Base-by-base conservation (phyloP, 2,797 vertebrate genomes). In the Caiman crocodilus region DNA sequence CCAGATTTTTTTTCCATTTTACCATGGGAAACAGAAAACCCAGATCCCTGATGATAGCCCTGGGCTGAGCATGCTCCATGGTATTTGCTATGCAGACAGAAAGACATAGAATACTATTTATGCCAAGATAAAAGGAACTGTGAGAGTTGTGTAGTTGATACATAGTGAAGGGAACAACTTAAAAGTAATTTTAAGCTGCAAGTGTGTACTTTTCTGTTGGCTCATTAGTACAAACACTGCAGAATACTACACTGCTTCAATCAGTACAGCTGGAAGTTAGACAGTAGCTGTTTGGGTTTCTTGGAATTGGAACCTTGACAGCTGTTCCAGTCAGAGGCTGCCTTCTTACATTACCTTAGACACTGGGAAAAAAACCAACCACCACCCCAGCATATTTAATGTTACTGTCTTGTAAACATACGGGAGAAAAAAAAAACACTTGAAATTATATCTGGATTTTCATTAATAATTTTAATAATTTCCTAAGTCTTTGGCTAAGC, bases 381-480 rank as follows among this genome's bases (percentile, higher is more conserved):
- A 26, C 42, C 42, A 50, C 42, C 42, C 42, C 81, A 79, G 86
- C 23, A 85, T 85, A 85, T 82, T 97, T 95, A 93, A 96, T 97
- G 96, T 97, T 79, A 92, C 83, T 93, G 58, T 93, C 94, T 92
- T 92, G 59, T 81, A 96, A 94, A 94, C 76, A 79, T 83, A 94
- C 79, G 76, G 61, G n/a, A 14, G 32, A 28, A 93, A 26, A 60
- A 60, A 42, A 59, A 90, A 82, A 88, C 21, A 91, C 87, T 94
- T 90, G 30, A 89, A 96, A 96, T 94, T 84, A 79, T 42, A 94
- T 95, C 87, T 93, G 65, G 67, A 93, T 96, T 96, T 96, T 95
- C 81, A 95, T 96, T 95, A 97, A 96, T 94, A 95, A 85, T 10
- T 69, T 95, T 91, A 94, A 95, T 95, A 96, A 97, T 96, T 87